A percentile compares a stretch with the other conserved stretches of the same genome.
Conservation (phyloP, 2,888 invertebrate species). For the Cecidostiba fungosa region DNA sequence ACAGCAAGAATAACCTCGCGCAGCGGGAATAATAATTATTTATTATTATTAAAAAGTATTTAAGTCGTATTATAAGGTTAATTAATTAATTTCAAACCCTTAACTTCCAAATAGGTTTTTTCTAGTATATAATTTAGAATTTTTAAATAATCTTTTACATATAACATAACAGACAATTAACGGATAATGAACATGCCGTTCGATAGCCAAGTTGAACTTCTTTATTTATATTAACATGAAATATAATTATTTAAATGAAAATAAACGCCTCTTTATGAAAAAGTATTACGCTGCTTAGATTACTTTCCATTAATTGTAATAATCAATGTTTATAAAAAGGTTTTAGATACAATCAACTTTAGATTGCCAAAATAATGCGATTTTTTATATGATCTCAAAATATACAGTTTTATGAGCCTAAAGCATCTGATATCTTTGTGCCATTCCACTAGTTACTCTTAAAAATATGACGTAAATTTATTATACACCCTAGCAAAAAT, state of each 20-base stretch:
- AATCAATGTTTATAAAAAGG: slow-evolving; percentile 54
- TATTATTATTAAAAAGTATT: slow-evolving; percentile 30
- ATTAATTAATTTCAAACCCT: slow-evolving; percentile 28
- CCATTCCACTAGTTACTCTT: slow-evolving; percentile 38
- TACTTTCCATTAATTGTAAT: slow-evolving; percentile 47
- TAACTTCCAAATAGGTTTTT: slow-evolving; percentile 25
- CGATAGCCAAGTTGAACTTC: slow-evolving; percentile 53
- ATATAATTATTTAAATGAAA: slow-evolving; percentile 61
- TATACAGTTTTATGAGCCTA: slow-evolving; percentile 55
- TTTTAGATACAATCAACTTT: slow-evolving; percentile 71
- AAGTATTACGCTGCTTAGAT: slow-evolving; percentile 45
- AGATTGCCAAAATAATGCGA: slow-evolving; percentile 69
- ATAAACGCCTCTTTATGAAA: slow-evolving; percentile 54
- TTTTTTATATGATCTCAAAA: slow-evolving; percentile 49
- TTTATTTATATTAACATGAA: slow-evolving; percentile 60
- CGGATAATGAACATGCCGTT: slow-evolving; percentile 54
- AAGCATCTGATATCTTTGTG: slow-evolving; percentile 59
- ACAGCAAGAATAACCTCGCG: slow-evolving; percentile 51
- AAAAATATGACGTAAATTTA: slow-evolving; percentile 37
- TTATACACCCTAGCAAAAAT: slow-evolving; percentile 39
- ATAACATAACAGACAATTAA: slow-evolving; percentile 44
- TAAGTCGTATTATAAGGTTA: neutral
- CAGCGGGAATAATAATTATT: slow-evolving; percentile 25
- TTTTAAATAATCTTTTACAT: slow-evolving; percentile 39
- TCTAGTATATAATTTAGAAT: slow-evolving; percentile 43